Base-by-base conservation (phyloP, 2,113 vertebrate species). In the Poicephalus gulielmi region DNA sequence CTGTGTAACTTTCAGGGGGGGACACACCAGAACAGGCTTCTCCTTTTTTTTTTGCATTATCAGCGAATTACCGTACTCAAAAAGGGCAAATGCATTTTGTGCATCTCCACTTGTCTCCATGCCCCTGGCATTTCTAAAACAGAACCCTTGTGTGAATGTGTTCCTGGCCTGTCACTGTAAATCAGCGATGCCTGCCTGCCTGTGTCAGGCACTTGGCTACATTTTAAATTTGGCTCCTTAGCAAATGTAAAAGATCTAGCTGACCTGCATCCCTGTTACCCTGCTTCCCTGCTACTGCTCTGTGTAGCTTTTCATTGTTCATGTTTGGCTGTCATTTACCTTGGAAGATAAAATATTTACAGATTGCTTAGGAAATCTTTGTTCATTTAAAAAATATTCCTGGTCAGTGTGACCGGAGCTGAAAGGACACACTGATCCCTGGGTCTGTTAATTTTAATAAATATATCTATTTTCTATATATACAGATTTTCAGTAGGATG, bases 271-370 rank as follows among this genome's bases (percentile, higher is more conserved):
- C 88, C 49, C 62, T 7, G 0, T 67, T 62, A 30, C 85, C 63
- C 37, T 37, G 14, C 37, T 57, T 84, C 5, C 0, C 33, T 73
- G 35, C 86, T 76, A 9, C 49, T 28, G 70, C 27, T n/a, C 44
- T 82, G 57, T 71, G 22, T 1, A 6, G 50, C 31, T 82, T 92
- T 83, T 83, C 89, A 86, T 92, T 92, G 57, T 81, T 88, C 86
- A 18, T 35, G 24, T 82, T 86, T 88, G 88, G 53, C 76, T 76
- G 87, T 69, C 71, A 81, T 96, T 95, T 92, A 91, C 86, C 67
- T 97, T 95, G 93, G 92, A 96, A 97, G 90, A 68, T 47, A 90
- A 84, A 97, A 94, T 97, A 91, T 97, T 97, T 96, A 74, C 96
- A 78, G 79, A 94, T 69, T 69, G 70, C 91, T 96, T 94, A 91